Evolutionary conservation across 2,888 invertebrate genomes (phyloP), one percentile per base, ranked within the genome.

Genomic region (Thereva nobilitata): DNA sequence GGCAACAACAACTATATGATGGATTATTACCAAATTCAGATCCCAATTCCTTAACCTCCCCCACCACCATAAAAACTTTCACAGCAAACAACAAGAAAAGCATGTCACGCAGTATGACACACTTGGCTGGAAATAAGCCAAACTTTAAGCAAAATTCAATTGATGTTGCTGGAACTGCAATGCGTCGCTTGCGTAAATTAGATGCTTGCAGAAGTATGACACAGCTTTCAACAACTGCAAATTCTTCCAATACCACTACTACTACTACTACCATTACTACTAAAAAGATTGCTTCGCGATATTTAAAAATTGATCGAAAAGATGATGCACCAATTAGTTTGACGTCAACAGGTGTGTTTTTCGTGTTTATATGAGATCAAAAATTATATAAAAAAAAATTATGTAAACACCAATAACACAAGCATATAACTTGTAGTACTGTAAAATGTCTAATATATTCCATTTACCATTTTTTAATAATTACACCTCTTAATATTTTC

Each of bases 31-130:
- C 49, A 49, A 61, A 50, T 59, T 56, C 54, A n/a, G 35, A 49
- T 64, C 45, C 64, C 45, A 45, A 37, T 41, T 49, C 55, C 64
- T 53, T 72, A 72, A 41, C 72, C 71, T 70, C 47, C 67, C 69
- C 68, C 38, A 72, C 71, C 47, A 75, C 75, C 75, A 74, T 76
- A 76, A 75, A 73, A 72, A 69, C 75, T 68, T 69, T 72, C 61
- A 70, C 71, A 42, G 50, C 72, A 9, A 68, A 66, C 47, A 72
- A 75, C 64, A 82, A 66, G 41, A 71, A 70, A 68, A 72, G 81
- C 79, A 86, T 87, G 83, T 87, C 87, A 77, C 87, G 87, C 80
- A 88, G 88, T 83, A 88, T 89, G 88, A 87, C 87, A 80, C 88
- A 89, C 80, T 83, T 89, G 75, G 80, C 80, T 68, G 74, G 74